These are phyloP conservation scores for Bucorvus abyssinicus DNA, from an alignment of 2,797 vertebrate species.

Conservation along the genomic window DNA sequence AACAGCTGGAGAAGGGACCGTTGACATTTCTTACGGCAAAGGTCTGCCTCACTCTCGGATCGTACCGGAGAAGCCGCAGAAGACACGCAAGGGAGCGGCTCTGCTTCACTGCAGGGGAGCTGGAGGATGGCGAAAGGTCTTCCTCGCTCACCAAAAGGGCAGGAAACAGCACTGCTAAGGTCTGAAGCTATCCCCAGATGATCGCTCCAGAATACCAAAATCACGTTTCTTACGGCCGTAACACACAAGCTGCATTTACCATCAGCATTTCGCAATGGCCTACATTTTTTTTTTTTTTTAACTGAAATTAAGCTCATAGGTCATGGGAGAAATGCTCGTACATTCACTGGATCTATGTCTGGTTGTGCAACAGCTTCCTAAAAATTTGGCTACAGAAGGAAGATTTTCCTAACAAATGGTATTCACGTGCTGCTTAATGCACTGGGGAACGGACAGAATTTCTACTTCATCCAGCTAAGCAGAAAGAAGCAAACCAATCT, in stretches of 20 bases:
- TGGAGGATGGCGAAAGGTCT: neutral
- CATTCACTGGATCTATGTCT: neutral
- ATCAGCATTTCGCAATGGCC: neutral
- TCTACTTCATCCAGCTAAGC: neutral
- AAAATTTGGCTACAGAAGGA: neutral
- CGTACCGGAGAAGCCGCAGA: neutral
- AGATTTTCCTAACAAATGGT: neutral
- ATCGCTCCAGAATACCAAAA: neutral
- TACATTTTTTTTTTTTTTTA: neutral
- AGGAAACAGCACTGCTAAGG: neutral
- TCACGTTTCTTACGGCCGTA: rapidly evolving
- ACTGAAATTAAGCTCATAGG: rapidly evolving
- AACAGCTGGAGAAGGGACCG: neutral
- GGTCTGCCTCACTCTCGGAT: neutral
- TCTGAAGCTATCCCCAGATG: neutral
- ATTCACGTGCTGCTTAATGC: neutral
- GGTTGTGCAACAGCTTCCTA: neutral
- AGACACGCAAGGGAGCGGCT: neutral
- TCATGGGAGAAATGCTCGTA: neutral
- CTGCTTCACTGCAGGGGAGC: neutral
- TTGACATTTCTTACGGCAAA: neutral
- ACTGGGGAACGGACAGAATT: slow-evolving; percentile 1
- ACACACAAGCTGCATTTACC: neutral
- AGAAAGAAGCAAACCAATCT: slow-evolving; percentile 10
- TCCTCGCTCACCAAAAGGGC: neutral